Evolutionary conservation across 1,140 invertebrate genomes (phyloP).

Genomic region (Temnothorax curvispinosus): DNA sequence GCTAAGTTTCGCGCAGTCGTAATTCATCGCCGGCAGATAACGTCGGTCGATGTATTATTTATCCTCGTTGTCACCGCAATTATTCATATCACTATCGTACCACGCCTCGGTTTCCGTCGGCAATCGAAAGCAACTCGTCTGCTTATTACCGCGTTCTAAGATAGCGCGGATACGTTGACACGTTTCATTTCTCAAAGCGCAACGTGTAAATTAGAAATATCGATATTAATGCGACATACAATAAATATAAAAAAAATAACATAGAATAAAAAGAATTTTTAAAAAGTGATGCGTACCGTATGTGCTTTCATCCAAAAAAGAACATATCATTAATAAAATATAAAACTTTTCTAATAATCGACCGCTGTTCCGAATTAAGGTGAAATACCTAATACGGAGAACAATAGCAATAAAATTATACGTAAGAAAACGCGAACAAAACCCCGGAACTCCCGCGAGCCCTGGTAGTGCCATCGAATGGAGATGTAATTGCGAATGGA

Average conservation of each 20-base stretch:
- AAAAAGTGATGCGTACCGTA: neutral
- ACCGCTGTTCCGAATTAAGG: neutral
- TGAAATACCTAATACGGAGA: neutral
- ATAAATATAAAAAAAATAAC: neutral
- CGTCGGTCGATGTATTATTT: conserved; percentile 83
- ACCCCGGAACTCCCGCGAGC: neutral
- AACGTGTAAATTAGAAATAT: conserved; percentile 24
- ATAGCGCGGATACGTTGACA: conserved; percentile 68
- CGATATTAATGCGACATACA: neutral
- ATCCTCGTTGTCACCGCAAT: conserved; percentile 81
- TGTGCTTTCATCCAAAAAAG: neutral
- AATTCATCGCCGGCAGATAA: conserved; percentile 82
- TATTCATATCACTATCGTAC: conserved; percentile 84
- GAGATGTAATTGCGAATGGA: conserved; percentile 73
- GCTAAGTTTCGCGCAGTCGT: conserved; percentile 73
- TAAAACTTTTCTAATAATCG: neutral
- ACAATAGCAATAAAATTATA: conserved; percentile 27
- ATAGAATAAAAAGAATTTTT: neutral
- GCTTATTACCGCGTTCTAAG: conserved; percentile 76
- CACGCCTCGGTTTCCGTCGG: conserved; percentile 75
- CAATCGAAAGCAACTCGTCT: conserved; percentile 80
- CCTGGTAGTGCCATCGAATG: conserved; percentile 49
- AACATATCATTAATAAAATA: neutral
- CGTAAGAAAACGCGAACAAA: neutral
- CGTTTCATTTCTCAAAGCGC: conserved; percentile 68